A percentile compares a stretch with the other conserved stretches of the same genome.
These are phyloP conservation scores for Smittia aterrima DNA, from an alignment of 2,888 invertebrate species.

Conservation along the genomic window DNA sequence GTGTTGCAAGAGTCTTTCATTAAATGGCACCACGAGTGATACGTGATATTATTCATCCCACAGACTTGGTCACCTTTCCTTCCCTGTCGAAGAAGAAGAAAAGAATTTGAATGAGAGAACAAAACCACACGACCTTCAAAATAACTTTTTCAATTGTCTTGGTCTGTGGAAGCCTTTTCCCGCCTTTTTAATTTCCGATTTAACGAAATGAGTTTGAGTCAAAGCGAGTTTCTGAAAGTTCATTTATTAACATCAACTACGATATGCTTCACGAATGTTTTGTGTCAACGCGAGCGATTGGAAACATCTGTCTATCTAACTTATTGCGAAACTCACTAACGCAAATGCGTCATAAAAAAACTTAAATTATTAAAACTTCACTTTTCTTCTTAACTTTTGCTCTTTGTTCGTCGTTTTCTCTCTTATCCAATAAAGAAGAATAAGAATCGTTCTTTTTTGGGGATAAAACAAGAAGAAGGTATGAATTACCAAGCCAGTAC, in stretches of 20 bases:
- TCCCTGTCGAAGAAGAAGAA: slow-evolving; percentile 46
- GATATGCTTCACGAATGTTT: not conserved
- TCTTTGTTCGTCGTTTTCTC: no score
- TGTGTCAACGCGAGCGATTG: not conserved
- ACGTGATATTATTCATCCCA: slow-evolving; percentile 71
- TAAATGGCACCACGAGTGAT: slow-evolving; percentile 77
- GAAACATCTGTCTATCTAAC: slow-evolving; percentile 12
- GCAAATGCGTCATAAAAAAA: slow-evolving; percentile 18
- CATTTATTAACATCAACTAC: not conserved
- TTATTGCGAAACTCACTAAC: not conserved
- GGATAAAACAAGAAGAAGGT: not conserved
- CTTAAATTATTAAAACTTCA: not conserved
- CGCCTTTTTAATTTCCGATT: slow-evolving; percentile 18
- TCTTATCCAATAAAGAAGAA: no score
- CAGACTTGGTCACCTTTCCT: slow-evolving; percentile 58
- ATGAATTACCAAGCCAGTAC: not conserved
- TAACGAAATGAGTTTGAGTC: no score
- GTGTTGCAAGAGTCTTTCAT: slow-evolving; percentile 72
- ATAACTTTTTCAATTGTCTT: not conserved
- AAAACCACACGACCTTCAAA: slow-evolving; percentile 37
- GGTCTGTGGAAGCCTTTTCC: not conserved
- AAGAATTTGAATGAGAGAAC: slow-evolving; percentile 24
- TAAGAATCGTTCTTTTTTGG: no score
- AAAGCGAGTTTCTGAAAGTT: no score
- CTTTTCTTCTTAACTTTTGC: not conserved